Evolutionary conservation across 2,888 invertebrate genomes (phyloP).

Genomic region (Timandra comae): DNA sequence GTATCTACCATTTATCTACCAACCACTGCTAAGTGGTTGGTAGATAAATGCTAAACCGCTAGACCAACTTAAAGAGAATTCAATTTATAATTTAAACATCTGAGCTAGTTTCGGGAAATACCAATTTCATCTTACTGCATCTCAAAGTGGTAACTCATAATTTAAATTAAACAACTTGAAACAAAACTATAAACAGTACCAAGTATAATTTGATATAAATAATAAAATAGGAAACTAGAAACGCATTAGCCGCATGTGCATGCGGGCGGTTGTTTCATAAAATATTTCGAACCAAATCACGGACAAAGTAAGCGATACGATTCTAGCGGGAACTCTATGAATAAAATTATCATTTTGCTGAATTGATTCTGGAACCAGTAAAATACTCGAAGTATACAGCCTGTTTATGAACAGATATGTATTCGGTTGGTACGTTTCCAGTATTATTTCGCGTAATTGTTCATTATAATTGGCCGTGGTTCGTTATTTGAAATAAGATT

Average conservation of each 20-base stretch:
- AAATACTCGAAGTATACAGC: conserved; percentile 57
- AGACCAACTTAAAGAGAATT: too few relatives aligned
- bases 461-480: conserved; percentile 26
- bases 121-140: too few relatives aligned
- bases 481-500: conserved; percentile 19
- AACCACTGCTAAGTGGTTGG: too few relatives aligned
- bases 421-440: conserved; percentile 1
- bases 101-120: too few relatives aligned
- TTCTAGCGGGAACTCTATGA: conserved; percentile 73
- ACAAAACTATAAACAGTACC: too few relatives aligned
- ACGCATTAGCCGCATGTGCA: conserved; percentile 35
- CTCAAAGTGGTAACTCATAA: too few relatives aligned
- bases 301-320: conserved; percentile 72
- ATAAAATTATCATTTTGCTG: conserved; percentile 75
- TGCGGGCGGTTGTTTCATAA: conserved; percentile 49
- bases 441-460: conserved; percentile 3
- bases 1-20: too few relatives aligned
- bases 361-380: conserved; percentile 71
- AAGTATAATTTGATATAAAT: conserved; percentile 4
- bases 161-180: too few relatives aligned
- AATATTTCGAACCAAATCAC: conserved; percentile 69
- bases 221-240: conserved; percentile 24
- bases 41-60: too few relatives aligned
- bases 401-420: conserved; percentile 48
- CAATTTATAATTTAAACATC: too few relatives aligned